Percentiles rank a stretch among this genome's conserved stretches.
Conservation (phyloP, 2,888 invertebrate genomes). For the Parthenolecanium corni region DNA sequence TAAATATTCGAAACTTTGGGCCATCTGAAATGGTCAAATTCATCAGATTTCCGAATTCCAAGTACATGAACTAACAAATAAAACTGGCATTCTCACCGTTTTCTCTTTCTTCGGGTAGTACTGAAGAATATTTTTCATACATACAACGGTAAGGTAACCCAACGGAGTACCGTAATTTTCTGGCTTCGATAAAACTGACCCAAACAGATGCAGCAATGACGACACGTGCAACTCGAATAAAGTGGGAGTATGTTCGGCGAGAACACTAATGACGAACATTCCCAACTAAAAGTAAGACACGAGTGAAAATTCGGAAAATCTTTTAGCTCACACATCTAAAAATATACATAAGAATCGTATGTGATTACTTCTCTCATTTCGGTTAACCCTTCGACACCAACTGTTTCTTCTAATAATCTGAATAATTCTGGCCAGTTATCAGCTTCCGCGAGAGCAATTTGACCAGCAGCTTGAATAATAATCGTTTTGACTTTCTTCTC, state of each 20-base stretch:
- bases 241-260: conserved; percentile 12
- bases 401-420: conserved; percentile 5
- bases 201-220: conserved; percentile 9
- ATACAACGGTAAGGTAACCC: conserved; percentile 10
- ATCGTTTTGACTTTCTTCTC: conserved; percentile 22
- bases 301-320: too few species aligned
- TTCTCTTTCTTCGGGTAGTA: conserved; percentile 10
- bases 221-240: conserved; percentile 6
- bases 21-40: background rate
- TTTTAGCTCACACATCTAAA: too few species aligned
- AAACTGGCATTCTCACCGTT: background rate
- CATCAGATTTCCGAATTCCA: background rate
- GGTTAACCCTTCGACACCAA: conserved; percentile 7
- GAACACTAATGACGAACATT: conserved; percentile 18
- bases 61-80: background rate
- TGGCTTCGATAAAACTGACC: conserved; percentile 5
- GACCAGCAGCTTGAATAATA: conserved; percentile 17
- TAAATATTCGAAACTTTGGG: conserved; percentile 18
- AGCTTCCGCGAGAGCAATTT: conserved; percentile 12
- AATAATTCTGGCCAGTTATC: conserved; percentile 16
- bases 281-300: conserved; percentile 6
- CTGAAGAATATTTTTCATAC: conserved; percentile 18
- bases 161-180: conserved; percentile 13
- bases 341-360: too few species aligned
- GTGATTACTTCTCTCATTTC: conserved; percentile 17